Conservation (phyloP, 2,888 invertebrate species). For the Pilophorus perplexus region DNA sequence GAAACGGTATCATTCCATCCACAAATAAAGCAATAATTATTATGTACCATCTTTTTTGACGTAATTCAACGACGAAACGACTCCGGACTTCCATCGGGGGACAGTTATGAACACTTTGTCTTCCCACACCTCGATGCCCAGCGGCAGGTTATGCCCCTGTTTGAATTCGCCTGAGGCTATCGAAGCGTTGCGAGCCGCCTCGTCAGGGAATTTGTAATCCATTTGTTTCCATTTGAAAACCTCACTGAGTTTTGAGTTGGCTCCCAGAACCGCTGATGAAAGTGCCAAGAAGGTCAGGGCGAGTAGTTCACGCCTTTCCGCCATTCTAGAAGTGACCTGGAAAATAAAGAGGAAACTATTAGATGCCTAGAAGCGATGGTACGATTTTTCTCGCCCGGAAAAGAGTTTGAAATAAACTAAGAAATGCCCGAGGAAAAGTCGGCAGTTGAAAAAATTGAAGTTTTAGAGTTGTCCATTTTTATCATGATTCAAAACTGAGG, state of each 20-base stretch:
- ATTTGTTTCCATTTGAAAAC: conserved; percentile 69
- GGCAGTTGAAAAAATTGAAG: too few relatives aligned
- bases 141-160: conserved; percentile 65
- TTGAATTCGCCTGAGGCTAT: conserved; percentile 62
- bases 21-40: background rate
- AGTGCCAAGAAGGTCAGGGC: background rate
- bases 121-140: conserved; percentile 70
- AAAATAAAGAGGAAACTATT: background rate
- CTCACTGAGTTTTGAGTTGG: conserved; percentile 55
- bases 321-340: background rate
- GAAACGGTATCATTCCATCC: background rate
- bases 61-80: conserved; percentile 68
- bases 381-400: too few relatives aligned
- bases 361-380: too few relatives aligned
- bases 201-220: conserved; percentile 65
- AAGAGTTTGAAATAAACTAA: too few relatives aligned
- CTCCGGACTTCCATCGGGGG: conserved; percentile 70
- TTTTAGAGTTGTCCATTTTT: too few relatives aligned
- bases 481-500: too few relatives aligned
- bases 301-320: background rate
- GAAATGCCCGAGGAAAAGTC: too few relatives aligned
- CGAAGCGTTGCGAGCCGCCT: conserved; percentile 60
- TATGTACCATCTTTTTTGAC: conserved; percentile 51
- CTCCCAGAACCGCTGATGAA: background rate
- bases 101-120: conserved; percentile 61